Evolutionary conservation across 1,140 invertebrate genomes (phyloP), one percentile per base, ranked within the genome.

Genomic region (Drusus annulatus): DNA sequence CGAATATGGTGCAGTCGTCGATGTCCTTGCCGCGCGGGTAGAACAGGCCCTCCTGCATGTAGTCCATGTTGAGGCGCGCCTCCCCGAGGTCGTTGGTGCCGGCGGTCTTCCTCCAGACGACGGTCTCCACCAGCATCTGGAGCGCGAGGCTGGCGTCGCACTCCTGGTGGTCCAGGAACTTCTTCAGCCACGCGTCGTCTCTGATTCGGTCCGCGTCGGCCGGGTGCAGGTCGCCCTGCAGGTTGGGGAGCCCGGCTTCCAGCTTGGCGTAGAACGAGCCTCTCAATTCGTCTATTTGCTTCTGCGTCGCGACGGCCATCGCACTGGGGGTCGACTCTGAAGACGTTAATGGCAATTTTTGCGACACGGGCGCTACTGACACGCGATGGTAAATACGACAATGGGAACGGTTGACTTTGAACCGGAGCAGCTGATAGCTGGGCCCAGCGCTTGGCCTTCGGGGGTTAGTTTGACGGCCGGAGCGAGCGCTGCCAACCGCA

Each of bases 81-180:
- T 95, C 93, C 23, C 88, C 92, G 0, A 96, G 91, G 86, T 96
- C 94, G 90, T 97, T 97, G 1, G 94, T 91, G 1, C 93, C 93
- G 84, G 94, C 93, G 51, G 93, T 93, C 88, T 94, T 95, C 79
- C 97, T 91, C 96, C 97, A 99, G 82, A 92, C 91, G 80, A 96
- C 92, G 36, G 94, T 93, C 5, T 95, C 94, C 92, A 94, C 95
- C 0, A 98, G 87, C 93, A 97, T 96, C 17, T 92, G 91, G 0
- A 95, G 87, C 0, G 96, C 91, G 76, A 82, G 52, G 56, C 87
- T 86, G 0, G 84, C 79, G 58, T 89, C 86, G 31, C 87, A 84
- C 3, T 87, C 87, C 5, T 76, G 62, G 45, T 90, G 89, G 56
- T 82, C 81, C 3, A 90, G 58, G 21, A 88, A 84, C 56, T 88